These are phyloP conservation scores for Sipha maydis DNA, from an alignment of 2,888 invertebrate species.

Conservation along the genomic window DNA sequence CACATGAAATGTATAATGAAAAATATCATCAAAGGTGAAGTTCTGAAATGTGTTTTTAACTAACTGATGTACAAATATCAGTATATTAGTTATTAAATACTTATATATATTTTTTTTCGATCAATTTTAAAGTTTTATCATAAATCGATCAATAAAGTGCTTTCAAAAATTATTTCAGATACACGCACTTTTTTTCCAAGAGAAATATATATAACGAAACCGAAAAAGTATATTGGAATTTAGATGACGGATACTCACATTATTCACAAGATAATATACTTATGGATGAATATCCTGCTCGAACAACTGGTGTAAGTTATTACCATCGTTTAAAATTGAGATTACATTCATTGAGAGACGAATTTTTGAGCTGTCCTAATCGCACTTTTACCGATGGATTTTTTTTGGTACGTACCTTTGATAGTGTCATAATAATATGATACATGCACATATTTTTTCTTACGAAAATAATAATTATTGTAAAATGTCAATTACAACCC, in stretches of 20 bases:
- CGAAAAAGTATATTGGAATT: not conserved
- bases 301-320: not conserved
- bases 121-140: too few relatives aligned
- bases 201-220: not conserved
- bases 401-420: not conserved
- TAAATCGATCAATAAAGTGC: too few relatives aligned
- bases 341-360: not conserved
- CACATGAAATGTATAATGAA: not conserved
- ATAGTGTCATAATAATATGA: not conserved
- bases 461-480: not conserved
- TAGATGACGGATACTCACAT: conserved; percentile 20
- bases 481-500: too few relatives aligned
- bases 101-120: too few relatives aligned
- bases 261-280: not conserved
- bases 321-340: conserved; percentile 3
- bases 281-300: not conserved
- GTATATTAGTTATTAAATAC: too few relatives aligned
- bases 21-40: not conserved
- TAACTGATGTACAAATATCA: not conserved
- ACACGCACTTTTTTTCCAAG: not conserved
- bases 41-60: not conserved
- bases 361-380: not conserved
- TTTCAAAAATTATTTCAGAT: not conserved
- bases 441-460: not conserved
- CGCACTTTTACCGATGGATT: not conserved